A percentile compares a stretch with the other conserved stretches of the same genome.
These are phyloP conservation scores for Halictus quadricinctus DNA, from an alignment of 2,888 invertebrate species.

Conservation along the genomic window DNA sequence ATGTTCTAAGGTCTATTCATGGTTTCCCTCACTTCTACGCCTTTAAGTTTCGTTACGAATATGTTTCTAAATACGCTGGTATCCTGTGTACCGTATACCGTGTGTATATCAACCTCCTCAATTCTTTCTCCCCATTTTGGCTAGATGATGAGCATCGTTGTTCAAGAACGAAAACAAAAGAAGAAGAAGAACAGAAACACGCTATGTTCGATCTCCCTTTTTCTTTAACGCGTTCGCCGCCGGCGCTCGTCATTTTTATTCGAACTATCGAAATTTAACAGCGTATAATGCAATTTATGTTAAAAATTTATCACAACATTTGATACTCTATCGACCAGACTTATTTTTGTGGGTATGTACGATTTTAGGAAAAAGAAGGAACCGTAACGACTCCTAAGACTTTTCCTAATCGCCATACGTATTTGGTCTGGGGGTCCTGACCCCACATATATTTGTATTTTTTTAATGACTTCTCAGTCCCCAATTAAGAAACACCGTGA, in stretches of 20 bases:
- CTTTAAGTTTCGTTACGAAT: slow-evolving; percentile 44
- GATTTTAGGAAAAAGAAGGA: not conserved
- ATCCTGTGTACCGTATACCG: slow-evolving; percentile 41
- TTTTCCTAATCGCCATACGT: too few relatives aligned
- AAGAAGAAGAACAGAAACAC: slow-evolving; percentile 35
- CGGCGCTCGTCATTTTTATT: not conserved
- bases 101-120: slow-evolving; percentile 17
- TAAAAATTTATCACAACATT: not conserved
- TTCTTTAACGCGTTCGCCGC: not conserved
- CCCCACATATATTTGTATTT: too few relatives aligned
- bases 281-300: not conserved
- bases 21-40: slow-evolving; percentile 24
- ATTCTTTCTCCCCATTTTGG: slow-evolving; percentile 26
- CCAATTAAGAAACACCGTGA: not conserved
- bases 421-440: too few relatives aligned
- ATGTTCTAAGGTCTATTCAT: slow-evolving; percentile 51
- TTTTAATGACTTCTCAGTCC: not conserved
- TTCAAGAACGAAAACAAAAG: slow-evolving; percentile 36
- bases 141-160: slow-evolving; percentile 52
- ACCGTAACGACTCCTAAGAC: too few relatives aligned
- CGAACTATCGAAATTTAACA: not conserved
- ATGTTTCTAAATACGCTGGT: slow-evolving; percentile 50
- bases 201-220: slow-evolving; percentile 17
- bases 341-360: too few relatives aligned
- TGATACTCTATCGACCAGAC: not conserved